Conservation (phyloP, 2,888 invertebrate species). For the Eilema depressum region DNA sequence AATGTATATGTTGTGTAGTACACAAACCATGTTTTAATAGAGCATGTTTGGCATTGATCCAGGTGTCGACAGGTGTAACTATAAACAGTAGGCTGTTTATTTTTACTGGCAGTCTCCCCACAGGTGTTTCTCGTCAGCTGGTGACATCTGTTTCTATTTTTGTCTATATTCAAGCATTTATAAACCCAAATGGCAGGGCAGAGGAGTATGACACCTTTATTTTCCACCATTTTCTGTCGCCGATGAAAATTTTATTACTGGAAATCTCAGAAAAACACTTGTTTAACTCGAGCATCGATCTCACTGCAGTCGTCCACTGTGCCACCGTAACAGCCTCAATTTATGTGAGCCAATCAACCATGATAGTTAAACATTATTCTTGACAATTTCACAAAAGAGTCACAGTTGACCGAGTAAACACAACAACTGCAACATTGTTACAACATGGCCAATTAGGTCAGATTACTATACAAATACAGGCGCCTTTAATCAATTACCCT, state of each 20-base stretch:
- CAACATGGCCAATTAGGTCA: slow-evolving; percentile 33
- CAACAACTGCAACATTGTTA: slow-evolving; percentile 44
- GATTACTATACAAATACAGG: not conserved
- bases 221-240: not conserved
- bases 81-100: slow-evolving; percentile 24
- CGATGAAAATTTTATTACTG: not conserved
- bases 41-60: slow-evolving; percentile 34
- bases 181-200: not conserved
- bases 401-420: slow-evolving; percentile 37
- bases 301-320: not conserved
- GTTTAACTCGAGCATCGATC: not conserved
- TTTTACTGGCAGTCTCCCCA: slow-evolving; percentile 17
- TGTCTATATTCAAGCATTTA: not conserved
- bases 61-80: slow-evolving; percentile 29
- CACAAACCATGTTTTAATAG: slow-evolving; percentile 14
- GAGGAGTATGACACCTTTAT: not conserved
- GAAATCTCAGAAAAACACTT: too few species aligned
- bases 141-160: slow-evolving; percentile 9
- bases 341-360: slow-evolving; percentile 22
- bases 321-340: slow-evolving; percentile 1
- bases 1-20: not conserved
- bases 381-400: slow-evolving; percentile 33
- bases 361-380: slow-evolving; percentile 19
- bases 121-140: slow-evolving; percentile 22
- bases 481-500: too few species aligned